Percentiles rank a stretch among this genome's conserved stretches.
Conservation (phyloP, 2,888 invertebrate species). For the Agrotis puta region DNA sequence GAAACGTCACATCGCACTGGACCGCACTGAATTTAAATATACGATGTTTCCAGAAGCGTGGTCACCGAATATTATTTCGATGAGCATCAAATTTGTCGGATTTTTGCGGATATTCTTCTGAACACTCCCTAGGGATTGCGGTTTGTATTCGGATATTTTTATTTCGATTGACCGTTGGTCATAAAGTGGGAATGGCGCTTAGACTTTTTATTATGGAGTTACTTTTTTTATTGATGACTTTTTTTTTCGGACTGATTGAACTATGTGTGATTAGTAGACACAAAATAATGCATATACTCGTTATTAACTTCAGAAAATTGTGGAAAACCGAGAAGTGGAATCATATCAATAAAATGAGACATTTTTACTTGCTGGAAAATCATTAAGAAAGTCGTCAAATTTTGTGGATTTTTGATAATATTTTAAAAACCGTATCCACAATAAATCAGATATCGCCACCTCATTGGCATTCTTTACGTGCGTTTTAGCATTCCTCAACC, state of each 20-base stretch:
- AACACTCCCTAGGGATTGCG: conserved; percentile 64
- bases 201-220: conserved; percentile 19
- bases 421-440: conserved; percentile 64
- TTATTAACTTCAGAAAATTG: neutral
- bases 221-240: neutral
- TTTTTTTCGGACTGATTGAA: neutral
- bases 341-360: no score
- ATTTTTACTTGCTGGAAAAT: neutral
- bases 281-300: neutral
- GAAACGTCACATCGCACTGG: conserved; percentile 82
- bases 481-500: conserved; percentile 78
- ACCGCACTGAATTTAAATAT: conserved; percentile 88
- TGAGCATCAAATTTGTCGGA: conserved; percentile 82
- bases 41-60: conserved; percentile 81
- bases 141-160: conserved; percentile 60
- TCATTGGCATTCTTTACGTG: conserved; percentile 78
- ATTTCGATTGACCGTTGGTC: conserved; percentile 66
- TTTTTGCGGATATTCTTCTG: conserved; percentile 65
- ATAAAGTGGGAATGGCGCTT: conserved; percentile 55
- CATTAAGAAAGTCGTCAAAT: conserved; percentile 19
- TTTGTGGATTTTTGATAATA: conserved; percentile 26
- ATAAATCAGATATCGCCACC: conserved; percentile 69
- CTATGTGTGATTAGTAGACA: neutral
- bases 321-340: no score
- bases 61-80: conserved; percentile 80